Conservation (phyloP, 1,140 invertebrate genomes). For the Atta texana region DNA sequence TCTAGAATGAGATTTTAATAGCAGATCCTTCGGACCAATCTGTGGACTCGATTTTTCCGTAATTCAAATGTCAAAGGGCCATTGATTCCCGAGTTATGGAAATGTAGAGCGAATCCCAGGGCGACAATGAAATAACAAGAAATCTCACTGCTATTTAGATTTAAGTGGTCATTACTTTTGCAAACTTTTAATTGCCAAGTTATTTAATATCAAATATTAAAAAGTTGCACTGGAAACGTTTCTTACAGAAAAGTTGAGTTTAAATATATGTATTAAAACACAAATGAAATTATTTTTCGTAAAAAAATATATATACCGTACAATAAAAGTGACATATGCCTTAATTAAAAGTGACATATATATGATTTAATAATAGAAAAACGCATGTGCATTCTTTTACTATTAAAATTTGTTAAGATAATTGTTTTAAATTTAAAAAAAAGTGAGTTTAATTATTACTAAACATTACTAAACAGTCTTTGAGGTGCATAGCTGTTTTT, state of each 20-base stretch:
- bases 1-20: constrained; percentile 34
- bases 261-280: background rate
- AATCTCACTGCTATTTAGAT: background rate
- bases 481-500: background rate
- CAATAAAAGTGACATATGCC: background rate
- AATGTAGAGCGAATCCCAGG: background rate
- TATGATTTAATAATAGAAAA: too few species aligned
- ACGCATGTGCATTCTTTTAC: background rate
- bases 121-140: constrained; percentile 19
- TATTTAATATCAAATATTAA: constrained; percentile 14
- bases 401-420: background rate
- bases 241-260: background rate
- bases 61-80: constrained; percentile 51
- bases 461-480: background rate
- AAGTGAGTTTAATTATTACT: background rate
- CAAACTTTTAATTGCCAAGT: constrained; percentile 38
- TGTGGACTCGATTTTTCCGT: constrained; percentile 26
- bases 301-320: background rate
- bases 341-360: background rate
- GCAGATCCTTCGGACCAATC: constrained; percentile 17
- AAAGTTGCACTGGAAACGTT: background rate
- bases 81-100: background rate
- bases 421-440: background rate
- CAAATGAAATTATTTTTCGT: background rate
- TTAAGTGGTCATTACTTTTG: constrained; percentile 2